Percentiles rank a stretch among this genome's conserved stretches.
Conservation (phyloP, 2,797 vertebrate genomes). For the Malacoctenus gilli region DNA sequence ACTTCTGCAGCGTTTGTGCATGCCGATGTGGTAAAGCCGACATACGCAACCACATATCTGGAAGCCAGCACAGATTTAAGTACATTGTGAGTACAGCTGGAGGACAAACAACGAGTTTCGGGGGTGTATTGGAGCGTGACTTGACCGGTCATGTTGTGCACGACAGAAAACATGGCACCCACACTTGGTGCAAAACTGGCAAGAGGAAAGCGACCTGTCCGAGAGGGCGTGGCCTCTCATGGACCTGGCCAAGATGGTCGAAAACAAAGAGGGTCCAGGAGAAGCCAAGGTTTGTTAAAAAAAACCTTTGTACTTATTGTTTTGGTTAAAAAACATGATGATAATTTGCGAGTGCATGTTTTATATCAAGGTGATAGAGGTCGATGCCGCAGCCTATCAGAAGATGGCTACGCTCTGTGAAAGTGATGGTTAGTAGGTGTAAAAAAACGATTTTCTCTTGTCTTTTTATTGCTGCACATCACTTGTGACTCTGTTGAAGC, state of each 20-base stretch:
- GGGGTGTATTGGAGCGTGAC: not conserved
- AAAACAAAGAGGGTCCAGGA: constrained; percentile 73
- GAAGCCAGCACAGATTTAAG: constrained; percentile 77
- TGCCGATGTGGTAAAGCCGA: constrained; percentile 67
- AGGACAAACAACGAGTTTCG: not conserved
- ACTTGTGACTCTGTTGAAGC: not conserved
- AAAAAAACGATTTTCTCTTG: too few relatives aligned
- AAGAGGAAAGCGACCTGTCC: constrained; percentile 58
- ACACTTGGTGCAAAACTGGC: constrained; percentile 48
- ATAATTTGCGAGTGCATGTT: constrained; percentile 19
- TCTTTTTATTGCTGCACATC: too few relatives aligned
- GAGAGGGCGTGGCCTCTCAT: constrained; percentile 76
- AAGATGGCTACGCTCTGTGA: constrained; percentile 53
- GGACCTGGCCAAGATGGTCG: constrained; percentile 70
- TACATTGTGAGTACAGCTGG: constrained; percentile 75
- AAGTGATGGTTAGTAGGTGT: constrained; percentile 59
- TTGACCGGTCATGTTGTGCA: not conserved
- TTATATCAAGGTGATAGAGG: constrained; percentile 62
- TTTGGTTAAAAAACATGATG: not conserved
- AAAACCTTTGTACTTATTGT: not conserved
- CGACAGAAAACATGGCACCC: constrained; percentile 68
- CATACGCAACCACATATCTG: constrained; percentile 77
- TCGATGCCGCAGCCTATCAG: constrained; percentile 63
- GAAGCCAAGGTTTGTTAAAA: constrained; percentile 60
- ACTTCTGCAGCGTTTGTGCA: constrained; percentile 74